Percentiles rank a stretch among this genome's conserved stretches.
These are phyloP conservation scores for Campaea margaritaria DNA, from an alignment of 2,888 invertebrate genomes.

Conservation along the genomic window DNA sequence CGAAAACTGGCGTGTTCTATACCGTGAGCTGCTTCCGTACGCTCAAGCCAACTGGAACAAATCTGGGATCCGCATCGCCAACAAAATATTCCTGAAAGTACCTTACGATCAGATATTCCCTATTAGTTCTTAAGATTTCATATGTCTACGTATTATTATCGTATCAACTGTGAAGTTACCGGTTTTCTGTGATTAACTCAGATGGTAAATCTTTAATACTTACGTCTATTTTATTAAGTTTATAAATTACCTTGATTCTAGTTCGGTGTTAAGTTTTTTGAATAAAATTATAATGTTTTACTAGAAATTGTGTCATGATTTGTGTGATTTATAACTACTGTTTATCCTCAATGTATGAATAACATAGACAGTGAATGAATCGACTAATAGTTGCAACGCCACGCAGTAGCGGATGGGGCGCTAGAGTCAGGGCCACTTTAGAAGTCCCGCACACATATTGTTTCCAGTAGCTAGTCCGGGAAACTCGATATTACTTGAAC, in stretches of 20 bases:
- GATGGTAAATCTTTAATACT: constrained; percentile 6
- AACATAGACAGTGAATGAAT: too few species aligned
- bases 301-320: not conserved
- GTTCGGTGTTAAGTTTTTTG: not conserved
- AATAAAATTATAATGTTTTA: not conserved
- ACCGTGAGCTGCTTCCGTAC: constrained; percentile 83
- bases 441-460: too few species aligned
- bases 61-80: constrained; percentile 79
- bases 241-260: not conserved
- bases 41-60: constrained; percentile 84
- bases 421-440: too few species aligned
- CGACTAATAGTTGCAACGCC: too few species aligned
- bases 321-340: not conserved
- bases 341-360: not conserved
- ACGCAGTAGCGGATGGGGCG: too few species aligned
- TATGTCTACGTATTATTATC: not conserved
- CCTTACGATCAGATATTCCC: constrained; percentile 77
- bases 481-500: too few species aligned
- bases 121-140: constrained; percentile 33
- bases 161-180: constrained; percentile 18
- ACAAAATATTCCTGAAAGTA: constrained; percentile 83
- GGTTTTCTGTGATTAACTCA: constrained; percentile 40
- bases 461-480: too few species aligned
- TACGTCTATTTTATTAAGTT: not conserved
- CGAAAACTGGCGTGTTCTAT: constrained; percentile 86